A percentile compares a stretch with the other conserved stretches of the same genome.
These are phyloP conservation scores for Lycophotia porphyrea DNA, from an alignment of 2,888 invertebrate species.

Conservation along the genomic window DNA sequence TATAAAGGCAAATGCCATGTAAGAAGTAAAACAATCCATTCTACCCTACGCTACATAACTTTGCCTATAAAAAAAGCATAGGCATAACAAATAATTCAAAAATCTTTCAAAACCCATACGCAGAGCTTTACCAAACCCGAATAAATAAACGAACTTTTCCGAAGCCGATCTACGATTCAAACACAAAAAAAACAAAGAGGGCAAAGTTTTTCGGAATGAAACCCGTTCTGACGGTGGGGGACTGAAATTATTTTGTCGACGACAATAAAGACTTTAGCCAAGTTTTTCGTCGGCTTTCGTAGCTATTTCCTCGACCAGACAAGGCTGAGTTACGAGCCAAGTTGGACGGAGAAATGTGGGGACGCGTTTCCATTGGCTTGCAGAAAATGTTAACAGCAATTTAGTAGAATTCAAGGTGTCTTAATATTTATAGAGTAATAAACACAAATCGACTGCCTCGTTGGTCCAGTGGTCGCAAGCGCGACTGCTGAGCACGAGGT, in stretches of 20 bases:
- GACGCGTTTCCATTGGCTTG: slow-evolving; percentile 61
- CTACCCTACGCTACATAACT: not conserved
- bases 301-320: slow-evolving; percentile 60
- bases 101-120: slow-evolving; percentile 10
- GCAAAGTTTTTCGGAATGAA: slow-evolving; percentile 47
- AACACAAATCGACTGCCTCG: too few species aligned
- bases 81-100: slow-evolving; percentile 7
- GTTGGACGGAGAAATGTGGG: slow-evolving; percentile 65
- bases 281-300: slow-evolving; percentile 63
- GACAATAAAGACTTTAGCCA: slow-evolving; percentile 66
- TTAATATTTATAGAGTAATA: not conserved
- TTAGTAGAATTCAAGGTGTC: not conserved
- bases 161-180: slow-evolving; percentile 23
- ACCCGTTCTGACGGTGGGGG: slow-evolving; percentile 42
- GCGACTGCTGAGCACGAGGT: too few species aligned
- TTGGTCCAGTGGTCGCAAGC: too few species aligned
- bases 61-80: not conserved
- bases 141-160: slow-evolving; percentile 25
- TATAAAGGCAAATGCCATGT: not conserved
- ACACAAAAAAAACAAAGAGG: slow-evolving; percentile 18
- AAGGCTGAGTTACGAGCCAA: slow-evolving; percentile 68
- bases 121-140: not conserved
- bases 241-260: slow-evolving; percentile 68
- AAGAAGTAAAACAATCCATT: not conserved
- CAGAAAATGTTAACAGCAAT: not conserved